These are phyloP conservation scores for Elachura formosa DNA, from an alignment of 2,113 vertebrate genomes.

Conservation along the genomic window DNA sequence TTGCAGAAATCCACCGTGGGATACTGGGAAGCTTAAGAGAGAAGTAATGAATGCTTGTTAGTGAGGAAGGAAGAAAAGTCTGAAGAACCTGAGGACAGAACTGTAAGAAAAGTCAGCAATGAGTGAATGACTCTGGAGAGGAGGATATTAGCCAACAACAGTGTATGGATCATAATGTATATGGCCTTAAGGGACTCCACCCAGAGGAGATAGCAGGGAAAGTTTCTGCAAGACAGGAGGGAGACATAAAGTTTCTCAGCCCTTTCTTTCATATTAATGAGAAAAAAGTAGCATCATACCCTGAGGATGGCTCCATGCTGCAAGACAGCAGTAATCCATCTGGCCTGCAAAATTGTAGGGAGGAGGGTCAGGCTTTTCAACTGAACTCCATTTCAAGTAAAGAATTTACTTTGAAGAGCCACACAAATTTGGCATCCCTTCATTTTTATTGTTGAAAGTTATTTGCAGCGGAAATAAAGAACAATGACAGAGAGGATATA, in stretches of 20 bases:
- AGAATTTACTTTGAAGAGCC: slow-evolving; percentile 4
- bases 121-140: background rate
- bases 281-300: background rate
- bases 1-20: background rate
- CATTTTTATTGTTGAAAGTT: slow-evolving; percentile 40
- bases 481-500: slow-evolving; percentile 23
- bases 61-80: background rate
- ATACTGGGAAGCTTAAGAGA: background rate
- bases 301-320: background rate
- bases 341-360: background rate
- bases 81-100: background rate
- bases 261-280: background rate
- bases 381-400: background rate
- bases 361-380: background rate
- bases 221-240: background rate
- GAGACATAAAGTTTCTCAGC: background rate
- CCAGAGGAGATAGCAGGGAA: background rate
- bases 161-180: background rate
- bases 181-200: background rate
- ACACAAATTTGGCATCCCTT: slow-evolving; percentile 3
- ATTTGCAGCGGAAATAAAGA: slow-evolving; percentile 12
- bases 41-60: background rate
- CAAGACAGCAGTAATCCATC: background rate
- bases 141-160: background rate
- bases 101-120: background rate